Evolutionary conservation across 2,797 vertebrate genomes (phyloP).

Genomic region (Galago senegalensis): DNA sequence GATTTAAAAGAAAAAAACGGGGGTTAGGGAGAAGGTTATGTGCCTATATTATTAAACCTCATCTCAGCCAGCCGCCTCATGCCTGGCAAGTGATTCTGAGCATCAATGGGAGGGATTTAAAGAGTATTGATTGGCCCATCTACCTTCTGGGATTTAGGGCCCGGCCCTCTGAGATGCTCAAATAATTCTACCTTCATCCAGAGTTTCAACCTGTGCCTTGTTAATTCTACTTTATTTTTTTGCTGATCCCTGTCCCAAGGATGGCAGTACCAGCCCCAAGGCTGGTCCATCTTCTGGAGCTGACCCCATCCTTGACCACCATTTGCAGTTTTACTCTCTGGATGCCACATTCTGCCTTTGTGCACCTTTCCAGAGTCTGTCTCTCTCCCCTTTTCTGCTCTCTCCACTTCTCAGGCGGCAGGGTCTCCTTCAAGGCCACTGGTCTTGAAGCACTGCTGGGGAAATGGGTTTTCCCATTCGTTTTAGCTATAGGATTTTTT

Average conservation of each 20-base stretch:
- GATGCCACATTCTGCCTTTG: accelerated
- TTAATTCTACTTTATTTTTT: not conserved
- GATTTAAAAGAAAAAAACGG: not conserved
- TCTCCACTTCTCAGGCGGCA: not conserved
- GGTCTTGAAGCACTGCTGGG: not conserved
- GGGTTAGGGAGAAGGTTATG: not conserved
- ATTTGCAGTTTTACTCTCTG: accelerated
- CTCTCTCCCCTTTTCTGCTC: accelerated
- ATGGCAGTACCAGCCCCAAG: not conserved
- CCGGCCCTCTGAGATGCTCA: not conserved
- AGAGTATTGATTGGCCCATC: not conserved
- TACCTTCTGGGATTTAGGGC: not conserved
- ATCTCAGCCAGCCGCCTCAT: not conserved
- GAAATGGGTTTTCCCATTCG: not conserved
- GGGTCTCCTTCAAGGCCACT: not conserved
- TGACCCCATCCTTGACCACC: not conserved
- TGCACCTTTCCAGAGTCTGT: accelerated
- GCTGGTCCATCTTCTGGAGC: too few relatives aligned
- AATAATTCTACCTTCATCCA: not conserved
- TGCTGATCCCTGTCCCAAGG: not conserved
- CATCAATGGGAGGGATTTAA: not conserved
- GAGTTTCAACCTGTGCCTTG: not conserved
- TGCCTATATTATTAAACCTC: not conserved
- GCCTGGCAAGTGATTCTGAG: not conserved
- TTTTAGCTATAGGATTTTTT: not conserved